Evolutionary conservation across 2,797 vertebrate genomes (phyloP).

Genomic region (Chelon labrosus): DNA sequence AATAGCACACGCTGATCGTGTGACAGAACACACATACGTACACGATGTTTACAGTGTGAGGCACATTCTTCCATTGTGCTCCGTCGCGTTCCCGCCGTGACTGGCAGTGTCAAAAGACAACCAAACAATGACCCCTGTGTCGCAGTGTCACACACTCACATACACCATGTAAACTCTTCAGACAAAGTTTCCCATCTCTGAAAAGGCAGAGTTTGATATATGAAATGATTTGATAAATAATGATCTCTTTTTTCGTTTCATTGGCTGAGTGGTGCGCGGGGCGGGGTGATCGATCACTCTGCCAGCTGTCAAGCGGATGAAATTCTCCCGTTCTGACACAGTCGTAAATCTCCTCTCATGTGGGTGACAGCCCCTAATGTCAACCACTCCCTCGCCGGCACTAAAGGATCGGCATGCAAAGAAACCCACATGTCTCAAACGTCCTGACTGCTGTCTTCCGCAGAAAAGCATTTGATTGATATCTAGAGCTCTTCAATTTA

Average conservation of each 20-base stretch:
- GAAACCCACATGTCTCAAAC: conserved; percentile 22
- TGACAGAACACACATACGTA: conserved; percentile 5
- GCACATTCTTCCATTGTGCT: conserved; percentile 34
- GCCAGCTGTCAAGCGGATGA: conserved; percentile 70
- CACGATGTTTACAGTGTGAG: conserved; percentile 16
- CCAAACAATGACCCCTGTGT: conserved; percentile 30
- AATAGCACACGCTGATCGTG: conserved; percentile 31
- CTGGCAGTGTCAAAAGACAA: conserved; percentile 30
- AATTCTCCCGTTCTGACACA: conserved; percentile 63
- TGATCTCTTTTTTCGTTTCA: conserved; percentile 50
- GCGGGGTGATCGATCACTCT: conserved; percentile 67
- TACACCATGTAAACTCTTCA: not conserved
- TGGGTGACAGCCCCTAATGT: conserved; percentile 58
- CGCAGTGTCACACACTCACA: conserved; percentile 6
- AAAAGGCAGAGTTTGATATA: conserved; percentile 33
- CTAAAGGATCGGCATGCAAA: conserved; percentile 46
- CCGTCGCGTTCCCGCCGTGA: conserved; percentile 21
- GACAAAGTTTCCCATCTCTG: conserved; percentile 25
- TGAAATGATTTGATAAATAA: conserved; percentile 63
- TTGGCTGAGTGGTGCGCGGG: conserved; percentile 49
- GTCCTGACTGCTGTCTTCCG: conserved; percentile 49
- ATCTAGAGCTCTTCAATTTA: conserved; percentile 53
- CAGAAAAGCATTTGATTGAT: conserved; percentile 54
- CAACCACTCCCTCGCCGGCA: conserved; percentile 33
- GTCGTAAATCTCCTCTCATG: conserved; percentile 70